Evolutionary conservation across 2,888 invertebrate species (phyloP), one percentile per base, ranked within the genome.

Genomic region (Lepeophtheirus nordmannii): DNA sequence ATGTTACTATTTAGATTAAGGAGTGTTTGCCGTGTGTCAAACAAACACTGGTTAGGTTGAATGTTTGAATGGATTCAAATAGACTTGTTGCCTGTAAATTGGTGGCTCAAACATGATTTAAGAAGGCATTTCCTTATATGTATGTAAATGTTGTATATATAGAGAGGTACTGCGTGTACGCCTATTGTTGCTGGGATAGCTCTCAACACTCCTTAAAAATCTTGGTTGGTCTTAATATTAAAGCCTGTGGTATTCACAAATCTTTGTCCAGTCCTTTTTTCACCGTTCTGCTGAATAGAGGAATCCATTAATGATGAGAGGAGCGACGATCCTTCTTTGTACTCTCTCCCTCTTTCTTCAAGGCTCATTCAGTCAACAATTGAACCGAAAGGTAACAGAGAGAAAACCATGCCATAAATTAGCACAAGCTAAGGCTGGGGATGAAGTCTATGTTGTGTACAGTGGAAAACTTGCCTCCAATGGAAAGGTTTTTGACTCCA

Each of bases 401-500:
- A 17, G n/a, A 14, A 46, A 46, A 17, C 53, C 53, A n/a, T 46
- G 53, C 17, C 53, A 46, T 17, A 17, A 46, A 46, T 46, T 46
- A 8, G 53, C 53, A 5, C 53, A 63, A 37, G 56, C 56, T 22
- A 22, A 53, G 37, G 1, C 22, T n/a, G 63, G 63, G 2, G 63
- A 63, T 56, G 56, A 46, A 14, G 63, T 63, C n/a, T 12, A 41
- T 23, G 63, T 63, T n/a, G 22, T 37, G 11, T 63, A 63, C 38
- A 38, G 22, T 12, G 63, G 63, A 46, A 22, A 38, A 56, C 56
- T 63, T 22, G 14, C 20, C 11, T 46, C 63, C 37, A 56, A 67
- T 46, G 67, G 63, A 17, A 58, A 40, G 53, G 57, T 53, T 39
- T 63, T 67, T 39, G 56, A 56, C 38, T 60, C 41, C 57, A 69